A percentile compares a stretch with the other conserved stretches of the same genome.
Conservation (phyloP, 2,113 vertebrate species). For the Stictonetta naevosa region DNA sequence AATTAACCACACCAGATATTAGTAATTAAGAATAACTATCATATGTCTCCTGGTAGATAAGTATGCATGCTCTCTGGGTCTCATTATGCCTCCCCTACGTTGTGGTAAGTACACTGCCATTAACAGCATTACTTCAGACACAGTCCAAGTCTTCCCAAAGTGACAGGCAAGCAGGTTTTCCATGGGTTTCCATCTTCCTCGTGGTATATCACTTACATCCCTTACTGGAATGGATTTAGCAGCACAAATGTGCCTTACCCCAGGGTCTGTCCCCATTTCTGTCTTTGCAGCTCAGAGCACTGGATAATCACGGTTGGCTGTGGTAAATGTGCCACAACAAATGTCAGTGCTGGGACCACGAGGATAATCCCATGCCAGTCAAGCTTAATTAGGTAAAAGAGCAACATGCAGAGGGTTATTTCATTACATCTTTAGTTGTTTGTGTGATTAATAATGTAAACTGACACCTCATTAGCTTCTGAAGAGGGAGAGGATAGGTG, state of each 20-base stretch:
- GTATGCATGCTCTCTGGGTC: neutral
- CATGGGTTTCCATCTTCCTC: neutral
- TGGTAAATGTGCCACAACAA: neutral
- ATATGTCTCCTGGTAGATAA: neutral
- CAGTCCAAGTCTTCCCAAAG: neutral
- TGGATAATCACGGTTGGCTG: neutral
- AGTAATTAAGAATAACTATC: neutral
- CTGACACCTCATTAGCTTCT: neutral
- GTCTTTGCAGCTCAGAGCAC: neutral
- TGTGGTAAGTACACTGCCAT: accelerated
- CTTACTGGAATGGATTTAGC: neutral
- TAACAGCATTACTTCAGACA: neutral
- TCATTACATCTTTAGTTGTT: neutral
- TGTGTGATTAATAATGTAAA: neutral
- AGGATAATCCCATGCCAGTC: neutral
- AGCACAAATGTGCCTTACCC: neutral
- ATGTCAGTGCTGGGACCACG: neutral
- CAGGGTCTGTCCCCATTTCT: neutral
- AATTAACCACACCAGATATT: neutral
- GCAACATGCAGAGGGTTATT: neutral
- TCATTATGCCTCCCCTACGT: too few species aligned
- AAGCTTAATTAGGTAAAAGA: neutral
- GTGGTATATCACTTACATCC: neutral
- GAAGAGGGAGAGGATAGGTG: neutral
- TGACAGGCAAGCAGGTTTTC: neutral